Percentiles rank a stretch among this genome's conserved stretches.
Conservation (phyloP, 2,888 invertebrate genomes). For the Melanchra persicariae region DNA sequence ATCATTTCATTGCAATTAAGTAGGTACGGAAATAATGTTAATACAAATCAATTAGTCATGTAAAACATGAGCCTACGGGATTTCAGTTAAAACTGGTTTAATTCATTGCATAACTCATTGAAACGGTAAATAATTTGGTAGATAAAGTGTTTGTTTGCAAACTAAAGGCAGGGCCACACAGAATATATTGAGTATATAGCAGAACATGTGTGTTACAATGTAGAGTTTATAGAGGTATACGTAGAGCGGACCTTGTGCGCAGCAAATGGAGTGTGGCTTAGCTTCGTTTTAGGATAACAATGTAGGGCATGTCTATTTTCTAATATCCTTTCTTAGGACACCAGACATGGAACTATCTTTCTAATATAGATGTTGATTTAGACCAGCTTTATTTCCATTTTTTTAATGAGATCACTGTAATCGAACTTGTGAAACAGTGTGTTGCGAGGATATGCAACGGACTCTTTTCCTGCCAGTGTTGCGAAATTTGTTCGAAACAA, state of each 20-base stretch:
- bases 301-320: too few relatives aligned
- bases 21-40: not conserved
- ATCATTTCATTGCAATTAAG: too few relatives aligned
- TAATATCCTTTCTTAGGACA: too few relatives aligned
- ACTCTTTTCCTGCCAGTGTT: too few relatives aligned
- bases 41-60: not conserved
- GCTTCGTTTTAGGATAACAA: not conserved
- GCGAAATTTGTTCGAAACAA: too few relatives aligned
- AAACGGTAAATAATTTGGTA: constrained; percentile 17
- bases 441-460: too few relatives aligned
- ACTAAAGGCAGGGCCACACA: constrained; percentile 1
- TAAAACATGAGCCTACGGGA: not conserved
- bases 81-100: constrained; percentile 18
- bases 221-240: constrained; percentile 7
- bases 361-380: too few relatives aligned
- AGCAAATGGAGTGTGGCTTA: not conserved
- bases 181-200: not conserved
- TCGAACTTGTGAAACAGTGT: too few relatives aligned
- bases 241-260: not conserved
- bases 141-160: constrained; percentile 14
- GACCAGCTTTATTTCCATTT: too few relatives aligned
- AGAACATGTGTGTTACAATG: not conserved
- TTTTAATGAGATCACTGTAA: too few relatives aligned
- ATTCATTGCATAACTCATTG: constrained; percentile 25
- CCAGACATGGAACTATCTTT: too few relatives aligned